These are phyloP conservation scores for Entelurus aequoreus DNA, from an alignment of 2,113 vertebrate species.

Conservation along the genomic window DNA sequence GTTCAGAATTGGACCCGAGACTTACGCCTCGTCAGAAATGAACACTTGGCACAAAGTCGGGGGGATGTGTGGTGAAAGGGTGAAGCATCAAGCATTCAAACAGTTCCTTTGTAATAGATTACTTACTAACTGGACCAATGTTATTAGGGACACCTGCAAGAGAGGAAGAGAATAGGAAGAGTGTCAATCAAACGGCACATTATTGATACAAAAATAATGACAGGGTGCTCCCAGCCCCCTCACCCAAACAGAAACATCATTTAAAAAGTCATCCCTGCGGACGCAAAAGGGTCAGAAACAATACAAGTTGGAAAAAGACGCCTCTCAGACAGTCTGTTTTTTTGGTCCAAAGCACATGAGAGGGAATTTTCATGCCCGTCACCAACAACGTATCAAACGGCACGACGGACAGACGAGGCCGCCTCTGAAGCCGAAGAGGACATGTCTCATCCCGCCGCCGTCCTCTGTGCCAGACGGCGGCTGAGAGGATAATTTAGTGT, in stretches of 20 bases:
- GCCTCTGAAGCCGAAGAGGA: slow-evolving; percentile 27
- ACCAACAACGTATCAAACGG: slow-evolving; percentile 26
- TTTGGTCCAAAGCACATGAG: slow-evolving; percentile 3
- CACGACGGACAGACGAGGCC: slow-evolving; percentile 22
- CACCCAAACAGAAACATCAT: slow-evolving; percentile 2
- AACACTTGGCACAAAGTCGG: slow-evolving; percentile 72
- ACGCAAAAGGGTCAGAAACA: slow-evolving; percentile 7
- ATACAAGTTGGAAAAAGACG: slow-evolving; percentile 5
- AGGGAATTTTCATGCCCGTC: slow-evolving; percentile 6
- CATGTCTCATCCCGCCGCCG: slow-evolving; percentile 44
- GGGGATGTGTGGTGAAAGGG: slow-evolving; percentile 22
- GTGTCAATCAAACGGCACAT: slow-evolving; percentile 6
- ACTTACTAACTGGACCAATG: slow-evolving; percentile 99
- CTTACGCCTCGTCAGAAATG: slow-evolving; percentile 75
- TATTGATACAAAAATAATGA: neutral
- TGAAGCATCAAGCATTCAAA: slow-evolving; percentile 70
- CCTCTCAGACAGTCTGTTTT: slow-evolving; percentile 11
- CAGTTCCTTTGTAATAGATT: slow-evolving; percentile 48
- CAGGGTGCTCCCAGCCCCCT: too few relatives aligned
- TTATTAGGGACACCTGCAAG: slow-evolving; percentile 90
- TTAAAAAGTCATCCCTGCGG: slow-evolving; percentile 9
- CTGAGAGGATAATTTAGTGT: slow-evolving; percentile 55
- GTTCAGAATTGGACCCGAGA: neutral
- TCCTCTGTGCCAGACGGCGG: slow-evolving; percentile 37
- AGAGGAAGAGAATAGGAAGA: slow-evolving; percentile 60